A percentile compares a stretch with the other conserved stretches of the same genome.
These are phyloP conservation scores for Atractosteus spatula DNA, from an alignment of 2,113 vertebrate genomes.

Conservation along the genomic window DNA sequence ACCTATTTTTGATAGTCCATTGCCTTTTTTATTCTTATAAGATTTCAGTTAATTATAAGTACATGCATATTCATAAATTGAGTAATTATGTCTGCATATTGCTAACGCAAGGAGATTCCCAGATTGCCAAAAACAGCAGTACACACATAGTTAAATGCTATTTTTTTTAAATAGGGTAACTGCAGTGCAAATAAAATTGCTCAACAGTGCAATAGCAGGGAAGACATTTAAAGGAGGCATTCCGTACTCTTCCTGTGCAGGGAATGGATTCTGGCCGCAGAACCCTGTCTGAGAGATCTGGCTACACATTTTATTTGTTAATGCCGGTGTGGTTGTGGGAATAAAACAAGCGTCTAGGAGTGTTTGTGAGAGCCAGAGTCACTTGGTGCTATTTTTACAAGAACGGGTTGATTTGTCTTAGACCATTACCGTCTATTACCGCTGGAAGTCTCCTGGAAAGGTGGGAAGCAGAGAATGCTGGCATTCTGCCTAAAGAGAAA, in stretches of 20 bases:
- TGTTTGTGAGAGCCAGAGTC: constrained; percentile 58
- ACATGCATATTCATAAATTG: too few species aligned
- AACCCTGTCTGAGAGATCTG: constrained; percentile 2
- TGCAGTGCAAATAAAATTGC: too few species aligned
- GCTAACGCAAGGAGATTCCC: too few species aligned
- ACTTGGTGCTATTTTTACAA: constrained; percentile 89
- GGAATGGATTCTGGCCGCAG: neutral
- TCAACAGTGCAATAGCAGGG: too few species aligned
- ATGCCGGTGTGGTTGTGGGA: constrained; percentile 32
- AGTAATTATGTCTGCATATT: too few species aligned
- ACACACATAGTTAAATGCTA: too few species aligned
- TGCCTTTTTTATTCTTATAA: too few species aligned
- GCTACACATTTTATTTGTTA: constrained; percentile 37
- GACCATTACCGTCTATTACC: constrained; percentile 98
- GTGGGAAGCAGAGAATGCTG: constrained; percentile 98
- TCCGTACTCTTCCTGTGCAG: neutral
- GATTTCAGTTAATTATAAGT: too few species aligned
- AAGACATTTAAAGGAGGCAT: too few species aligned
- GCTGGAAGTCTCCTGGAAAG: constrained; percentile 89
- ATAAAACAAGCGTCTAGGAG: constrained; percentile 40
- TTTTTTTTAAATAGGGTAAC: too few species aligned
- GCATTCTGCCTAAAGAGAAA: constrained; percentile 99
- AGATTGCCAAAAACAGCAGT: too few species aligned
- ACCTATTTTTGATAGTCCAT: too few species aligned
- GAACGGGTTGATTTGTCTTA: constrained; percentile 97